Percentiles rank a stretch among this genome's conserved stretches.
Evolutionary conservation across 2,113 vertebrate genomes (phyloP).

Genomic region (Phrynosoma blainvillii): DNA sequence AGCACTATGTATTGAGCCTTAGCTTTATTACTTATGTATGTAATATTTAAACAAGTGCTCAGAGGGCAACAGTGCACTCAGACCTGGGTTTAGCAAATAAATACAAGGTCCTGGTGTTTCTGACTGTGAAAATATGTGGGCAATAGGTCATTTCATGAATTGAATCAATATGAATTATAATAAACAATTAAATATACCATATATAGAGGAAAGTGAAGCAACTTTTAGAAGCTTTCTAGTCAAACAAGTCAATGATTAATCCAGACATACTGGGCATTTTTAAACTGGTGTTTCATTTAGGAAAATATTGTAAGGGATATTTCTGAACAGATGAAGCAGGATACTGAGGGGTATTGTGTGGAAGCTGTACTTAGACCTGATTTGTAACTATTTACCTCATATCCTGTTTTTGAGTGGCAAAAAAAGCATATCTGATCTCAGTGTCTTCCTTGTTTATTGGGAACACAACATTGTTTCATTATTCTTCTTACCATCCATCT

Average conservation of each 20-base stretch:
- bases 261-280: constrained; percentile 13
- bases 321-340: not conserved
- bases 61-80: not conserved
- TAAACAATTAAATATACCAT: constrained; percentile 33
- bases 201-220: constrained; percentile 13
- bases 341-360: not conserved
- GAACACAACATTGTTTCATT: not conserved
- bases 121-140: not conserved
- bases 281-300: constrained; percentile 4
- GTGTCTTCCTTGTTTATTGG: not conserved
- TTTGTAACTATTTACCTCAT: not conserved
- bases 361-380: not conserved
- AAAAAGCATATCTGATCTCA: not conserved
- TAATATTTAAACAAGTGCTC: constrained; percentile 4
- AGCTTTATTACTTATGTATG: not conserved
- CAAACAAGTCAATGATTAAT: not conserved
- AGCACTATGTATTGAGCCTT: not conserved
- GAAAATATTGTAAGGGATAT: constrained; percentile 26
- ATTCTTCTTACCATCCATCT: not conserved
- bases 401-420: not conserved
- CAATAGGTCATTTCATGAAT: not conserved
- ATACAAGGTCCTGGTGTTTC: rapidly evolving
- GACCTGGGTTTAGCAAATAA: not conserved
- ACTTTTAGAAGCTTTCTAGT: not conserved
- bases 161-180: constrained; percentile 14